Evolutionary conservation across 2,113 vertebrate genomes (phyloP).

Genomic region (Oryzias melastigma): DNA sequence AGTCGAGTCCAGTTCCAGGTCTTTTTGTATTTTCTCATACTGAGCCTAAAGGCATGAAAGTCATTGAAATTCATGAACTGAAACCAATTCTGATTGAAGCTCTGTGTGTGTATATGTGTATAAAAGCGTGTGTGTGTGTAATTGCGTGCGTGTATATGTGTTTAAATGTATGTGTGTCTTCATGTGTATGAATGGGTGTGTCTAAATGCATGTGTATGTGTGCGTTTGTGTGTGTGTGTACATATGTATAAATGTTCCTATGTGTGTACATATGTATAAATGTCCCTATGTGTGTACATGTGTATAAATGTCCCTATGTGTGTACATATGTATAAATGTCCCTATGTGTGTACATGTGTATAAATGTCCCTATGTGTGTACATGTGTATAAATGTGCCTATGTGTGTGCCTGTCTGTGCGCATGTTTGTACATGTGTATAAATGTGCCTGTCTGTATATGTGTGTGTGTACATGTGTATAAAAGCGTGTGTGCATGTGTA

Average conservation of each 20-base stretch:
- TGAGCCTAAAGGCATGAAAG: no score
- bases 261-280: background rate
- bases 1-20: no score
- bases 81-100: no score
- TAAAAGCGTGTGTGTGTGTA: background rate
- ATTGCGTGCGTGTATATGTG: background rate
- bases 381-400: background rate
- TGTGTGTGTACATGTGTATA: background rate
- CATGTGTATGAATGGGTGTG: background rate
- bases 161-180: background rate
- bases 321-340: background rate
- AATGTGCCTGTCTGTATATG: background rate
- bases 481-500: background rate
- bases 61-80: no score
- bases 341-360: background rate
- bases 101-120: background rate
- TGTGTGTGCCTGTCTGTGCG: no score
- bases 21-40: no score
- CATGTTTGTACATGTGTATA: background rate
- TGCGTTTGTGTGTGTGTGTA: no score
- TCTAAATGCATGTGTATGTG: background rate
- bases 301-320: background rate
- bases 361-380: background rate
- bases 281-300: background rate
- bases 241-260: background rate